Percentiles rank a stretch among this genome's conserved stretches.
Conservation (phyloP, 2,888 invertebrate species). For the Chloromyia formosa region DNA sequence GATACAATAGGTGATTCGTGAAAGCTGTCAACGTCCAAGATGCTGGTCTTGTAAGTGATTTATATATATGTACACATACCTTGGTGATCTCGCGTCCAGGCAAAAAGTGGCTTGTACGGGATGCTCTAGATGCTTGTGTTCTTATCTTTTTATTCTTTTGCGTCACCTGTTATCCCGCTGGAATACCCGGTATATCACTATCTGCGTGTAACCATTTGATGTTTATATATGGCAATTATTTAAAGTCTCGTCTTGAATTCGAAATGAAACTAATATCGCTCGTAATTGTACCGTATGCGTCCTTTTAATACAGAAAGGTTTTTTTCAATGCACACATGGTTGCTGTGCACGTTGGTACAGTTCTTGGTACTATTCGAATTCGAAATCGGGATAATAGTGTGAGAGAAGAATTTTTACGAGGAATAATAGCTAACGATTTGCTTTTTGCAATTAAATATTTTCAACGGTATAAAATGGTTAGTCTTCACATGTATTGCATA, state of each 20-base stretch:
- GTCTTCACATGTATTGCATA: too few species aligned
- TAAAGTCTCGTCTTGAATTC: conserved; percentile 29
- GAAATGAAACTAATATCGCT: conserved; percentile 33
- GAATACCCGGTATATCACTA: not conserved
- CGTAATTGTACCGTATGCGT: conserved; percentile 31
- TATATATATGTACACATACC: conserved; percentile 13
- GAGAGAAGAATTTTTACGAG: conserved; percentile 18
- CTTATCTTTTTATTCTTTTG: not conserved
- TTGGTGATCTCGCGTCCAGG: not conserved
- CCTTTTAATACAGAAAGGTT: not conserved
- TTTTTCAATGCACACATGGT: too few species aligned
- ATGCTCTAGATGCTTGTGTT: conserved; percentile 12
- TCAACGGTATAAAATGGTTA: too few species aligned
- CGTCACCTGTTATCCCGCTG: not conserved
- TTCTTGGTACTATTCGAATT: too few species aligned
- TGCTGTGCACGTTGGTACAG: too few species aligned
- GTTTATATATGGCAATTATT: conserved; percentile 38
- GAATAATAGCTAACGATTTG: too few species aligned
- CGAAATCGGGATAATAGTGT: not conserved
- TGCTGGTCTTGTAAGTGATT: conserved; percentile 23
- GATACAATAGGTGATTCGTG: not conserved
- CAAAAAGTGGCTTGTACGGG: not conserved
- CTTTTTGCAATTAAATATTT: too few species aligned
- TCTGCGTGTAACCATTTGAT: conserved; percentile 9
- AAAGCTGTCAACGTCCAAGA: conserved; percentile 18